Conservation (phyloP, 2,113 vertebrate species). For the Empidonax traillii region DNA sequence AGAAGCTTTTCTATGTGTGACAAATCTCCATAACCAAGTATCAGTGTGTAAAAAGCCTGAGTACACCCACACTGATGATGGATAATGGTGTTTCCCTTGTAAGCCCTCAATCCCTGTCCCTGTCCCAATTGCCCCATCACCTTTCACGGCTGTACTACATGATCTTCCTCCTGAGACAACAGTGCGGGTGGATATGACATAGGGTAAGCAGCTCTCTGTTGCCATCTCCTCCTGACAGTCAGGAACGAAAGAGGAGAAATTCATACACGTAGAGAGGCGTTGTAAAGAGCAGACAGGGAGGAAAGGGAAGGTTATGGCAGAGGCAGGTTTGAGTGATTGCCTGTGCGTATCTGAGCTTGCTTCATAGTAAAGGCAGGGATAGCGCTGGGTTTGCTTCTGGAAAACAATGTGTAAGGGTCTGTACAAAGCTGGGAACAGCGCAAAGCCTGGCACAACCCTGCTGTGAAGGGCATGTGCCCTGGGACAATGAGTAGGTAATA, state of each 20-base stretch:
- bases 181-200: not conserved
- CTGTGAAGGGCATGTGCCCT: not conserved
- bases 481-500: accelerated
- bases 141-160: not conserved
- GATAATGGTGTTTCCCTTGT: not conserved
- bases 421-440: not conserved
- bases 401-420: not conserved
- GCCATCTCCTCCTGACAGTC: not conserved
- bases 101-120: not conserved
- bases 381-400: not conserved
- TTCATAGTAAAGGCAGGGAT: not conserved
- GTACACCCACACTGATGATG: not conserved
- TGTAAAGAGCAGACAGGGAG: not conserved
- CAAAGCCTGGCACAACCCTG: not conserved
- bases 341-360: not conserved
- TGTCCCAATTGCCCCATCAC: not conserved
- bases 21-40: not conserved
- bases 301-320: not conserved
- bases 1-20: not conserved
- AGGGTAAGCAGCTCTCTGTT: not conserved
- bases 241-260: not conserved
- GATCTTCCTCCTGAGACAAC: not conserved
- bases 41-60: not conserved
- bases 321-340: not conserved
- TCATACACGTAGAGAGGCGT: not conserved